Evolutionary conservation across 2,797 vertebrate species (phyloP), one percentile per base, ranked within the genome.

Genomic region (Manis javanica): DNA sequence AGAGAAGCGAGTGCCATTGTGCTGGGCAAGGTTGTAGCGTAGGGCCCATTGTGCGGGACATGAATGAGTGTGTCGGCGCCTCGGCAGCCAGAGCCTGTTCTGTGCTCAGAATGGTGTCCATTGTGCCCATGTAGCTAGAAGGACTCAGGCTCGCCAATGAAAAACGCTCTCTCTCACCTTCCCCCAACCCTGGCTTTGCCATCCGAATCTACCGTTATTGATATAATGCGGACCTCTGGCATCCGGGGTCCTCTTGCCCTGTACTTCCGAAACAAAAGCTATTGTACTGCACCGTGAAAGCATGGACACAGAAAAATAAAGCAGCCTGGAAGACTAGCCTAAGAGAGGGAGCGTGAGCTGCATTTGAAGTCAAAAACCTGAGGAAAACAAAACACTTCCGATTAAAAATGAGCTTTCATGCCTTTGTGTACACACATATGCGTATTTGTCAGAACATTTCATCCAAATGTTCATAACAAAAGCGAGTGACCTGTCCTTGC

Each of bases 181-280:
- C 97, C 97, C 97, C 97, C 97, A 98, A 97, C 97, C 98, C 98
- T 98, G n/a, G 13, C 97, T 98, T 97, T 98, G 98, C 98, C 97
- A 96, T 98, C 98, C 84, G 90, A 98, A 98, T 98, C 98, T 98
- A 95, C 97, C 79, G 96, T 98, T 98, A 98, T 97, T 98, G 98
- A 98, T 98, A 98, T 98, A 98, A 99, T 98, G 97, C 96, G 77
- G 98, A 98, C 98, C 98, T 98, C 98, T 98, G 98, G 98, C 97
- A 98, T 98, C 97, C 84, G 69, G 97, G 97, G 98, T 98, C 96
- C 98, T 98, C 97, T 98, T 97, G 98, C 98, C 98, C 97, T 97
- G 95, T 93, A 97, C 98, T 99, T 98, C 98, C 98, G 98, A 99
- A 98, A 98, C 98, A 99, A 99, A 98, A 98, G 98, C 98, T 98